These are phyloP conservation scores for Nymphalis c-album DNA, from an alignment of 2,888 invertebrate species.

Conservation along the genomic window DNA sequence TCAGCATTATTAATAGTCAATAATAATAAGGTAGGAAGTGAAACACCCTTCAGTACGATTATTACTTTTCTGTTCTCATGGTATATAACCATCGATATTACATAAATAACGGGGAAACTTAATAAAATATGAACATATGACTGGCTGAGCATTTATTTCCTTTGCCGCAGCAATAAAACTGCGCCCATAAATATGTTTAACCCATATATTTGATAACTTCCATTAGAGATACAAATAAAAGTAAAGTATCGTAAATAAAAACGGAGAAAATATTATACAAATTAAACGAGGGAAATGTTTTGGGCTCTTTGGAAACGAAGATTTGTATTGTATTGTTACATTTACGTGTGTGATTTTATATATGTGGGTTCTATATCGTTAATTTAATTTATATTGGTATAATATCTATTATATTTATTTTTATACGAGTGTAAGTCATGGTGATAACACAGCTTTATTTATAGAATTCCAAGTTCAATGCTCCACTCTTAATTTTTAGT, in stretches of 20 bases:
- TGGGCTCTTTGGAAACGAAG: neutral
- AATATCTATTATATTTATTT: too few relatives aligned
- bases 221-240: slow-evolving; percentile 37
- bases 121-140: slow-evolving; percentile 40
- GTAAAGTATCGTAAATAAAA: slow-evolving; percentile 29
- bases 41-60: too few relatives aligned
- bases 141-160: slow-evolving; percentile 38
- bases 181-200: slow-evolving; percentile 42
- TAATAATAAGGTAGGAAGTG: too few relatives aligned
- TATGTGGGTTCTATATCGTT: too few relatives aligned
- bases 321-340: neutral
- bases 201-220: slow-evolving; percentile 39
- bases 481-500: too few relatives aligned
- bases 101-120: slow-evolving; percentile 32
- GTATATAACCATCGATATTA: slow-evolving; percentile 2
- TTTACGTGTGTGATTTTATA: neutral
- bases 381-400: too few relatives aligned
- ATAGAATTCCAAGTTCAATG: too few relatives aligned
- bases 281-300: slow-evolving; percentile 3
- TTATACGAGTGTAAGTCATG: too few relatives aligned
- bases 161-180: slow-evolving; percentile 40
- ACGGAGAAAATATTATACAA: slow-evolving; percentile 12
- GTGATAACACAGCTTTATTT: too few relatives aligned
- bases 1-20: too few relatives aligned
- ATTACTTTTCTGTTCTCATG: neutral